Conservation (phyloP, 2,113 vertebrate genomes). For the Gallinago paraguaiae region DNA sequence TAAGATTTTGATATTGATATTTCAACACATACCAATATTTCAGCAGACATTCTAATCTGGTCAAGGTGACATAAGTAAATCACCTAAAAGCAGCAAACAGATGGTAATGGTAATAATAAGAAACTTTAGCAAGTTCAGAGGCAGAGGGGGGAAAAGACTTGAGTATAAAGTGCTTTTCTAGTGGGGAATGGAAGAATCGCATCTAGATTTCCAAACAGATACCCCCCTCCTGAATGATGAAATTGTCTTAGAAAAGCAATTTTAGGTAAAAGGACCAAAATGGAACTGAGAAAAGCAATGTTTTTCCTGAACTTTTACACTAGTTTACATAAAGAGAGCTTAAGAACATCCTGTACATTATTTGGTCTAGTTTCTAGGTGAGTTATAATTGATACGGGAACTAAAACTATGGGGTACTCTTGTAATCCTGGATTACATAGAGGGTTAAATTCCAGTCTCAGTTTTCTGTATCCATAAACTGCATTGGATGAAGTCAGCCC, state of each 20-base stretch:
- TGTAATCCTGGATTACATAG: not conserved
- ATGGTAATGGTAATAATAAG: not conserved
- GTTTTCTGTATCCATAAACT: not conserved
- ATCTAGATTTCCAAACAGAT: not conserved
- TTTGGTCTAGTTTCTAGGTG: not conserved
- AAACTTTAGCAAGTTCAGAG: not conserved
- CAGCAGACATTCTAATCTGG: not conserved
- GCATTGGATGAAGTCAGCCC: not conserved
- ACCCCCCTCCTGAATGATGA: not conserved
- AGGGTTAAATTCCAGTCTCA: not conserved
- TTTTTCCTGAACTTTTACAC: not conserved
- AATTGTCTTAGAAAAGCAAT: not conserved
- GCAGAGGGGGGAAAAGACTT: not conserved
- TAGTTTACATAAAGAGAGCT: not conserved
- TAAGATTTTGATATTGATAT: not conserved
- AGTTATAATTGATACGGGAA: not conserved
- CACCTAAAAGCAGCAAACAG: not conserved
- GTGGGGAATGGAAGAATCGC: not conserved
- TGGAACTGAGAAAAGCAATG: not conserved
- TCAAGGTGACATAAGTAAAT: not conserved
- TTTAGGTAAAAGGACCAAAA: not conserved
- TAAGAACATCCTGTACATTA: not conserved
- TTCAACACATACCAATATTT: not conserved
- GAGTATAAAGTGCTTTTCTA: not conserved
- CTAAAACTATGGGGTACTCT: not conserved